Evolutionary conservation across 2,888 invertebrate species (phyloP).

Genomic region (Ormyrus thymus): DNA sequence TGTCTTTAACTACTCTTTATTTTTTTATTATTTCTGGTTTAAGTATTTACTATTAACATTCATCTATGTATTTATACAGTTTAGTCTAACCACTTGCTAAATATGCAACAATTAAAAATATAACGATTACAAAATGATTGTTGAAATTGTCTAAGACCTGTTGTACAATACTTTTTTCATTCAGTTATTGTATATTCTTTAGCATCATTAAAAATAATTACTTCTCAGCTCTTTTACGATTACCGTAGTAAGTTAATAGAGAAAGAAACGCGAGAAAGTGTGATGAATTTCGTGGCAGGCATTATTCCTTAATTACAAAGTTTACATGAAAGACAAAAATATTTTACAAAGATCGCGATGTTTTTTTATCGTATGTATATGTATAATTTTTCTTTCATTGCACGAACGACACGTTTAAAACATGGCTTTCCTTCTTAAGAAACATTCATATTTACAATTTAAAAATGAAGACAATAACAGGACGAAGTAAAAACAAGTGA

Average conservation of each 20-base stretch:
- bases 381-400: conserved; percentile 31
- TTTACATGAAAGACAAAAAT: conserved; percentile 50
- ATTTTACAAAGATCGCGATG: conserved; percentile 48
- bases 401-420: conserved; percentile 11
- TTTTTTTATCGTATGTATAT: conserved; percentile 41
- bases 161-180: conserved; percentile 32
- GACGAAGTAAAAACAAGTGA: not conserved
- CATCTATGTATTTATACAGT: conserved; percentile 48
- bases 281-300: conserved; percentile 35
- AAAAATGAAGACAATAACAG: conserved; percentile 16
- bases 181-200: conserved; percentile 14
- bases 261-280: not conserved
- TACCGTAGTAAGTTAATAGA: conserved; percentile 4
- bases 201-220: conserved; percentile 26
- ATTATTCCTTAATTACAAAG: conserved; percentile 45
- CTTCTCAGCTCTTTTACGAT: conserved; percentile 4
- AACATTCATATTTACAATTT: conserved; percentile 49
- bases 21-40: conserved; percentile 40
- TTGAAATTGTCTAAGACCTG: conserved; percentile 31
- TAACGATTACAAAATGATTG: conserved; percentile 16
- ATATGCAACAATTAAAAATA: conserved; percentile 44
- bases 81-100: conserved; percentile 46
- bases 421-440: conserved; percentile 8
- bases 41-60: conserved; percentile 52
- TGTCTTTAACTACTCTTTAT: conserved; percentile 52